Conservation (phyloP, 37 sponge, comb jelly and placozoan species). For the Chondrilla cf. caribensis region DNA sequence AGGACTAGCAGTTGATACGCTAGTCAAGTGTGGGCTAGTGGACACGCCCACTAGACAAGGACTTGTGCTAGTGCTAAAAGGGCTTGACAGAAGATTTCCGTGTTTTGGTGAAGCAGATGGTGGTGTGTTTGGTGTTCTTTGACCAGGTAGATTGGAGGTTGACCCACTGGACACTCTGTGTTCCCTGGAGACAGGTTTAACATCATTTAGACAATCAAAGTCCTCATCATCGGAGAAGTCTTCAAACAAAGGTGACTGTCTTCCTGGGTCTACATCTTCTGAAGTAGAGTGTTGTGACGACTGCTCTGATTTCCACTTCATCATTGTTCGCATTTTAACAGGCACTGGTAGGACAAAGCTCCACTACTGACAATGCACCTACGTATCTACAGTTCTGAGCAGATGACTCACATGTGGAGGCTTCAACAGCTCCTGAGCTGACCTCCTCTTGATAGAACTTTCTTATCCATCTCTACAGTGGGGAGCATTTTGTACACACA, state of each 20-base stretch:
- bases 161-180: background rate
- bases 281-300: too few species aligned
- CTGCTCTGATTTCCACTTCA: background rate
- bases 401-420: background rate
- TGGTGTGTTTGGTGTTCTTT: slow-evolving; percentile 2
- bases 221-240: slow-evolving; percentile 58
- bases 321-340: background rate
- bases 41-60: too few species aligned
- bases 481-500: background rate
- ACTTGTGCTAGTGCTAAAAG: too few species aligned
- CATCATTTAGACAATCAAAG: slow-evolving; percentile 30
- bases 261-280: background rate
- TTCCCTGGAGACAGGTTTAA: background rate
- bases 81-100: too few species aligned
- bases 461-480: background rate
- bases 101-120: background rate
- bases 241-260: slow-evolving; percentile 58
- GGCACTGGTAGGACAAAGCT: background rate
- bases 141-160: background rate
- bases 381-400: background rate
- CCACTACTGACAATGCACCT: background rate
- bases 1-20: too few species aligned
- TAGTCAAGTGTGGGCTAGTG: too few species aligned
- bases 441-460: background rate
- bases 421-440: background rate